A percentile compares a stretch with the other conserved stretches of the same genome.
Conservation (phyloP, 2,113 vertebrate species). For the Alligator mississippiensis region DNA sequence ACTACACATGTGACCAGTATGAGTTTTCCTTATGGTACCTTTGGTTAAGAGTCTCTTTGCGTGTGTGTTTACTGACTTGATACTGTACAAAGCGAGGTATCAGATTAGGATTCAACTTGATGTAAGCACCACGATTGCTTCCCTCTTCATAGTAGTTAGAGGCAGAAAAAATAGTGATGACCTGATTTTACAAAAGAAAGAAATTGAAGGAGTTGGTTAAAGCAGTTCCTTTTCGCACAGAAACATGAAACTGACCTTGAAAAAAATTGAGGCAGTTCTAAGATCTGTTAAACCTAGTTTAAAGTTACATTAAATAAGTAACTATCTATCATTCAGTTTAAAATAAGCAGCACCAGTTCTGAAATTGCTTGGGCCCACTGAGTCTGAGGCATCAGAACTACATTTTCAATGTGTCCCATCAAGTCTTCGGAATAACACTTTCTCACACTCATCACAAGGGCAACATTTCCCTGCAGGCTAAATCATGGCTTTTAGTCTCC, state of each 20-base stretch:
- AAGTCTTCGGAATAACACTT: not conserved
- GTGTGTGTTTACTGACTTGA: slow-evolving; percentile 86
- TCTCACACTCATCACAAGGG: not conserved
- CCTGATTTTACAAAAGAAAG: slow-evolving; percentile 76
- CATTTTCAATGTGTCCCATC: not conserved
- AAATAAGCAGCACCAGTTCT: not conserved
- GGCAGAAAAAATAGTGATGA: slow-evolving; percentile 97
- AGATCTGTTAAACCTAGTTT: too few relatives aligned
- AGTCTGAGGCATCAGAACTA: not conserved
- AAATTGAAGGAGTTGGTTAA: not conserved
- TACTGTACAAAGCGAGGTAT: slow-evolving; percentile 91
- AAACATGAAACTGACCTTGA: not conserved
- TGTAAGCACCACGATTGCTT: slow-evolving; percentile 94
- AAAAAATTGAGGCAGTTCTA: not conserved
- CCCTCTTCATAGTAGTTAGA: slow-evolving; percentile 98
- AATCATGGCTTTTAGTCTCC: not conserved
- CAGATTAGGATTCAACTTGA: slow-evolving; percentile 86
- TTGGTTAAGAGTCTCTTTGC: slow-evolving; percentile 84
- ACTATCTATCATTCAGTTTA: not conserved
- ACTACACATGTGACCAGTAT: not conserved
- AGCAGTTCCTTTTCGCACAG: not conserved
- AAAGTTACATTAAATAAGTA: not conserved
- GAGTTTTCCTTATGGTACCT: slow-evolving; percentile 78
- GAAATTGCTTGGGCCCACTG: not conserved
- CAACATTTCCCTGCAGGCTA: not conserved